These are phyloP conservation scores for Lasioglossum morio DNA, from an alignment of 2,888 invertebrate species.

Conservation along the genomic window DNA sequence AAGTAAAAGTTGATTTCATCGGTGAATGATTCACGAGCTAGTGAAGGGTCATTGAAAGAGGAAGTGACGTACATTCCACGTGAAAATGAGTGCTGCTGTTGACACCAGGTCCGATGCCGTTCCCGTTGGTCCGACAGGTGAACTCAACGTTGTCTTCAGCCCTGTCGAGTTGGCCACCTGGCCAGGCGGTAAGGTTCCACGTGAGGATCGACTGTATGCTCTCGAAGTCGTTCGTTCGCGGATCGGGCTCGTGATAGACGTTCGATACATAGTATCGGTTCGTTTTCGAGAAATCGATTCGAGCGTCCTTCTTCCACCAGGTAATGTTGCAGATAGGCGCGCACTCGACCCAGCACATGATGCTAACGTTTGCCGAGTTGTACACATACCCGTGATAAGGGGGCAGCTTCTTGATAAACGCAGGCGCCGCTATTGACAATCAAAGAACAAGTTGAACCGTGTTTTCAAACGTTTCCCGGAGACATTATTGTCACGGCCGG, in stretches of 20 bases:
- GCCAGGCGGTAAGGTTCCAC: slow-evolving; percentile 95
- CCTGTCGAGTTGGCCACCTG: slow-evolving; percentile 91
- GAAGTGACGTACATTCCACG: slow-evolving; percentile 92
- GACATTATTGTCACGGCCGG: slow-evolving; percentile 28
- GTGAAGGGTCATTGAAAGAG: background rate
- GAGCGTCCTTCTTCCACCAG: slow-evolving; percentile 93
- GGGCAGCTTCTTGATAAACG: slow-evolving; percentile 93
- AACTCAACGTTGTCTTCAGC: slow-evolving; percentile 91
- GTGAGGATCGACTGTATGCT: slow-evolving; percentile 94
- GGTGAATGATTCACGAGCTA: background rate
- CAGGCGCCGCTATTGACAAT: slow-evolving; percentile 90
- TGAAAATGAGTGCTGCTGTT: slow-evolving; percentile 93
- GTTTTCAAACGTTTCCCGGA: background rate
- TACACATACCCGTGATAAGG: slow-evolving; percentile 93
- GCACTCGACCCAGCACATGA: slow-evolving; percentile 95
- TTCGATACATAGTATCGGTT: slow-evolving; percentile 90
- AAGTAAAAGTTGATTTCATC: background rate
- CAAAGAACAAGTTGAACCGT: slow-evolving; percentile 32
- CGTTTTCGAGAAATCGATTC: slow-evolving; percentile 86
- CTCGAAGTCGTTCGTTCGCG: slow-evolving; percentile 94
- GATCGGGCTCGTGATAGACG: slow-evolving; percentile 89
- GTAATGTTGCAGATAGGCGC: slow-evolving; percentile 93
- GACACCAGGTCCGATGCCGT: slow-evolving; percentile 92
- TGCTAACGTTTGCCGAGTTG: slow-evolving; percentile 88
- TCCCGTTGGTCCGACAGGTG: slow-evolving; percentile 92